These are phyloP conservation scores for Morinoia aosen DNA, from an alignment of 2,888 invertebrate species.

Conservation along the genomic window DNA sequence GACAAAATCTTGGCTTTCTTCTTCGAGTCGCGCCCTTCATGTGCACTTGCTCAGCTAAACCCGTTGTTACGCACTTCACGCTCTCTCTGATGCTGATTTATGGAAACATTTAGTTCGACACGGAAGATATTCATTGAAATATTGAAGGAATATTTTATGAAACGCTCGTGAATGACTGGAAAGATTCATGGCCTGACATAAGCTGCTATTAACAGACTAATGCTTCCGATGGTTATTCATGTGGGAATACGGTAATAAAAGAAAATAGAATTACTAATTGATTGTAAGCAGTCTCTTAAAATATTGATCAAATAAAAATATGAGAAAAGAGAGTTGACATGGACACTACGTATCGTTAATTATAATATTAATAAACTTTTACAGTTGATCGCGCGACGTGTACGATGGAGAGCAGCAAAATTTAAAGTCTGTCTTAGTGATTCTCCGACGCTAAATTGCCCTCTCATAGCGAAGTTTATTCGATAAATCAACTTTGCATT, in stretches of 20 bases:
- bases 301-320: background rate
- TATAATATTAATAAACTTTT: too few relatives aligned
- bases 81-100: background rate
- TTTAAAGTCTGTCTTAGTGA: too few relatives aligned
- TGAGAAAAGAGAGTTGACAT: too few relatives aligned
- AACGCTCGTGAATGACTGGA: background rate
- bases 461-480: too few relatives aligned
- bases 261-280: background rate
- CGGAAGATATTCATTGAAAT: background rate
- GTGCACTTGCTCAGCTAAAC: background rate
- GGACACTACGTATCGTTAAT: too few relatives aligned
- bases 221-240: too few relatives aligned
- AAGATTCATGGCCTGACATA: background rate
- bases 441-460: too few relatives aligned
- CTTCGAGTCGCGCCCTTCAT: background rate
- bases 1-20: background rate
- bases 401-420: too few relatives aligned
- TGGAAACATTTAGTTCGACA: background rate
- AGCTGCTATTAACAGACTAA: background rate
- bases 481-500: too few relatives aligned
- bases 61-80: background rate
- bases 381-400: too few relatives aligned
- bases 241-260: too few relatives aligned
- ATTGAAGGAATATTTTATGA: background rate
- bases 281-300: background rate